Base-by-base conservation (phyloP, 2,888 invertebrate species). In the Cephus spinipes region DNA sequence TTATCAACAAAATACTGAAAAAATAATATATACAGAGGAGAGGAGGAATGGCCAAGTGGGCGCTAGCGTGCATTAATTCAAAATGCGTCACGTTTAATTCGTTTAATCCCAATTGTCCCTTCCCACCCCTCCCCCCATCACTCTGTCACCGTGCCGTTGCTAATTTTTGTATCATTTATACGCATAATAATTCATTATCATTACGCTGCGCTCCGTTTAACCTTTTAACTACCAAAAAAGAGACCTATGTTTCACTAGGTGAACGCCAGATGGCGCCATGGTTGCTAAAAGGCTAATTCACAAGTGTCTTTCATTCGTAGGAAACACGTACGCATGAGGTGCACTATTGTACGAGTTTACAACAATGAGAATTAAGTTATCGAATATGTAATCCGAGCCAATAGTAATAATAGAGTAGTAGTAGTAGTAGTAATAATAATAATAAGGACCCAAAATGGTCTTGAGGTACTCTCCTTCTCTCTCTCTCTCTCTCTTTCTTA, bases 1-100 rank as follows among this genome's bases (percentile, higher is more conserved):
- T 83, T 82, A 83, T 83, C 83, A 85, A 84, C 85, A 83, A 81
- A 85, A 85, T 85, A 85, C 85, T 85, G 85, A 83, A 84, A 55
- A 55, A 83, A 83, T 83, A 83, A 83, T 84, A 85, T 85, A 76
- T 85, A 84, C 83, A 85, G 79, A 81, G 80, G 77, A 76, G 75
- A 74, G 78, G 73, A 74, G 71, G 71, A n/a, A 33, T 9, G 71
- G 71, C 31, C 31, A 71, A 71, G 71, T 31, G 71, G 23, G 71
- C 31, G 71, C 6, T 23, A 71, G 71, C 12, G 30, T 55, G 40
- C 9, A 23, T 23, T 55, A 55, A 55, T 55, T 23, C 6, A 55
- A 55, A 55, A 55, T 55, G 1, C 40, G 40, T 55, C 40, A 55
- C 40, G 9, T 55, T 6, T 55, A 0, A 55, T 55, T 55, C 9